These are phyloP conservation scores for Margarornis squamiger DNA, from an alignment of 2,797 vertebrate genomes.

Conservation along the genomic window DNA sequence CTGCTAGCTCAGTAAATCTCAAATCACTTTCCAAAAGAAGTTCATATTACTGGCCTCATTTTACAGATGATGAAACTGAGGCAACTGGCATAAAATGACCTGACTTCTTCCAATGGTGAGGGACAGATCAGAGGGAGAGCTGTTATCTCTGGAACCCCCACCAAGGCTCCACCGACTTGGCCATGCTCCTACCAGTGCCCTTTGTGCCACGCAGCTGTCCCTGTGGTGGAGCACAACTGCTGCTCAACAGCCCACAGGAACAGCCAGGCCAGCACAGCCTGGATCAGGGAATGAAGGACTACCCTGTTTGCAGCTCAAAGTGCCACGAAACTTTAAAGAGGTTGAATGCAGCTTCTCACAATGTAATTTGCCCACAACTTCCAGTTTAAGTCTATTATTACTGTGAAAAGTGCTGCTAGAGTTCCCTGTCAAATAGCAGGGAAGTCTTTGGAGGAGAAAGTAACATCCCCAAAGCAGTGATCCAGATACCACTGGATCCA, in stretches of 20 bases:
- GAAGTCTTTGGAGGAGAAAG: background rate
- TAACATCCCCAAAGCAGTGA: background rate
- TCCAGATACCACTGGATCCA: background rate
- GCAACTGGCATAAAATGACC: slow-evolving; percentile 20
- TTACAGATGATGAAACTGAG: slow-evolving; percentile 38
- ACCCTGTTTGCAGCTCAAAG: background rate
- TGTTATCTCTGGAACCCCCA: background rate
- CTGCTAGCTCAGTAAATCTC: slow-evolving; percentile 40
- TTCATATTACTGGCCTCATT: slow-evolving; percentile 40
- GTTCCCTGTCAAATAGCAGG: background rate
- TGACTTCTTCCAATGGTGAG: background rate
- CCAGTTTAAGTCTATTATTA: background rate
- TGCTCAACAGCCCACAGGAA: background rate
- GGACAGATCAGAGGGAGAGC: background rate
- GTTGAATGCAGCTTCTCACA: background rate
- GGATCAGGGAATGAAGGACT: background rate
- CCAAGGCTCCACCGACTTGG: background rate
- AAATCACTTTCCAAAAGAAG: slow-evolving; percentile 46
- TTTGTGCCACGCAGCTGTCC: slow-evolving; percentile 36
- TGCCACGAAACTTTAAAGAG: background rate
- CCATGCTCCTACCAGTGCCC: background rate
- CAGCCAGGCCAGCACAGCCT: background rate
- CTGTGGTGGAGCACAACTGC: slow-evolving; percentile 14
- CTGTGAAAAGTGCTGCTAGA: background rate
- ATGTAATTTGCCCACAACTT: background rate